Percentiles rank a stretch among this genome's conserved stretches.
phyloP scores from a whole-genome alignment of 2,888 invertebrate species.

The Cryptus viduatorius region DNA sequence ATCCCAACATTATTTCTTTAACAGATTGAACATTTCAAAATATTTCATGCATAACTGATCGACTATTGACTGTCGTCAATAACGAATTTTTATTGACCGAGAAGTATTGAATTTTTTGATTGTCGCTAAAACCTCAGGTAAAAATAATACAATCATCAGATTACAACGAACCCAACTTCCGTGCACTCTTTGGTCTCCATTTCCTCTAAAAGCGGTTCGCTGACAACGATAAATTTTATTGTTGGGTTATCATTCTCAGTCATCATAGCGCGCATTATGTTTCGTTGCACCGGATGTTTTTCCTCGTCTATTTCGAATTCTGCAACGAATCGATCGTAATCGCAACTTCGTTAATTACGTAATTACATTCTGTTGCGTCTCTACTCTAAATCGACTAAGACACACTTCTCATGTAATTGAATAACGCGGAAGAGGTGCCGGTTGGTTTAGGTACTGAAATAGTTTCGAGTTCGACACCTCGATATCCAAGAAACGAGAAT shows the following conservation, averaged over 20 bases:
- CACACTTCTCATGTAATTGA: conserved; percentile 67
- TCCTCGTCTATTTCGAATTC: conserved; percentile 77
- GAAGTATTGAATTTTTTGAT: background rate
- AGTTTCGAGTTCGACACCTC: conserved; percentile 79
- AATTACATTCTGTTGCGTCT: background rate
- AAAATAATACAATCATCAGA: conserved; percentile 7
- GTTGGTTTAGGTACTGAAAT: conserved; percentile 74
- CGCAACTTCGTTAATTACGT: background rate
- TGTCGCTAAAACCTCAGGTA: background rate
- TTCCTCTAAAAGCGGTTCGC: conserved; percentile 78
- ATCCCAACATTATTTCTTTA: no score
- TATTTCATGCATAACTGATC: no score
- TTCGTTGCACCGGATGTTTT: conserved; percentile 72
- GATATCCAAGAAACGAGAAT: conserved; percentile 79
- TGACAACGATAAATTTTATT: conserved; percentile 77
- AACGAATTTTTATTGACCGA: background rate
- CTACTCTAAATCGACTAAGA: background rate
- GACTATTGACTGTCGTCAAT: no score
- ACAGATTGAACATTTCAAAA: no score
- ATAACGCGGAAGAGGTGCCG: conserved; percentile 58
- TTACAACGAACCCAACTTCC: conserved; percentile 78
- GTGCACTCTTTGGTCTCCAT: conserved; percentile 77
- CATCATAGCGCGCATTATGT: conserved; percentile 76
- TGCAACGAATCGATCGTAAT: conserved; percentile 62
- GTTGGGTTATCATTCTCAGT: conserved; percentile 72